These are phyloP conservation scores for Aldabrachelys gigantea DNA, from an alignment of 2,113 vertebrate species.

Conservation along the genomic window DNA sequence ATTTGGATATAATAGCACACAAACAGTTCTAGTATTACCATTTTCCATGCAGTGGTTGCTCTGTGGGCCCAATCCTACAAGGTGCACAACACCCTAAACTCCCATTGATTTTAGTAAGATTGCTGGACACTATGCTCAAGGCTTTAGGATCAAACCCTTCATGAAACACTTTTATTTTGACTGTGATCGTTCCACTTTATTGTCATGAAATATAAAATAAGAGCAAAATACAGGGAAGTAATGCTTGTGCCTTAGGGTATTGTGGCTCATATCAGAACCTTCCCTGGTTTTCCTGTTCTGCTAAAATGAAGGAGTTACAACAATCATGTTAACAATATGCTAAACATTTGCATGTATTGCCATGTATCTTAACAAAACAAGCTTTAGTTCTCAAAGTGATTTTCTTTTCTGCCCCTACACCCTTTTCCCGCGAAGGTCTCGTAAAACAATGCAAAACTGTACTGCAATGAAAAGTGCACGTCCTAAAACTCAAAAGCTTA, in stretches of 20 bases:
- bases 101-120: not conserved
- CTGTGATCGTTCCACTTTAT: conserved; percentile 57
- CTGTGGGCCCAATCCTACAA: not conserved
- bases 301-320: conserved; percentile 52
- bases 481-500: conserved; percentile 65
- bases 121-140: conserved; percentile 19
- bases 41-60: not conserved
- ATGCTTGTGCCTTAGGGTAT: conserved; percentile 62
- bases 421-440: conserved; percentile 70
- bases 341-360: conserved; percentile 74
- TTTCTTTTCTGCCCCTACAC: conserved; percentile 71
- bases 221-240: conserved; percentile 81
- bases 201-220: conserved; percentile 68
- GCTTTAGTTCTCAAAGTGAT: conserved; percentile 66
- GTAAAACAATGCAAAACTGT: conserved; percentile 75
- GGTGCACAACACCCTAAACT: not conserved
- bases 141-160: not conserved
- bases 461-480: conserved; percentile 52
- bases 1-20: not conserved
- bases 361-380: conserved; percentile 72
- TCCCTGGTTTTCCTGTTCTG: conserved; percentile 77
- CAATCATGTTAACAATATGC: conserved; percentile 70
- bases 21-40: not conserved
- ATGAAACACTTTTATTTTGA: conserved; percentile 67
- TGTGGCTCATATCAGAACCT: conserved; percentile 80